Base-by-base conservation (phyloP, 2,113 vertebrate genomes). In the Neopipo cinnamomea region DNA sequence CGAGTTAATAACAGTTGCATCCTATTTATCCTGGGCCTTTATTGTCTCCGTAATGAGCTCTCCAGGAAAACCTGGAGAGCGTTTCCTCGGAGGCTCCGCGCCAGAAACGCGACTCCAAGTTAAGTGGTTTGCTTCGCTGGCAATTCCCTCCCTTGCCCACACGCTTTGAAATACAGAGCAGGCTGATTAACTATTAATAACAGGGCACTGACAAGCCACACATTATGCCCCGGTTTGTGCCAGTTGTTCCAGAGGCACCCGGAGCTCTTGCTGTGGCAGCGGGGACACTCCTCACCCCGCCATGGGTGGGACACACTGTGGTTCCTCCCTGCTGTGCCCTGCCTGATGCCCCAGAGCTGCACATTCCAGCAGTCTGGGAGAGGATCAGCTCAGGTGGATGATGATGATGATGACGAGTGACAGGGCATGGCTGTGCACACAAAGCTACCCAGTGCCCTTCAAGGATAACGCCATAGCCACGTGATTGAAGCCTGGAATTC, bases 11-110 rank as follows among this genome's bases (percentile, higher is more conserved):
- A 93, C 56, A 27, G 95, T 22, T 88, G 77, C 93, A 80, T 96
- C 95, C 85, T 79, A 90, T 96, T 97, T 94, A 96, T 94, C 94
- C 85, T 10, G 88, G 93, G 81, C 93, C 89, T 81, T 84, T 52
- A 91, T 78, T 97, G 97, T 94, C 91, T 95, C 89, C 14, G 71
- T 81, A 89, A 88, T 56, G 90, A 97, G 96, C 97, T 97, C 86
- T 97, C 97, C 93, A 97, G 94, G 94, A 91, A 95, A 89, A 46
- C 73, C 89, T 97, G 85, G 96, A 97, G 81, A 94, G 83, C 75
- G 33, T 86, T 80, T 83, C 90, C 88, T 85, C 33, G 6, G 83
- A 75, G 96, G 91, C 92, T 63, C 67, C 50, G 84, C 63, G 94
- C 96, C 95, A 96, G 97, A 62, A 94, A 67, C 46, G 59, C 91